A percentile compares a stretch with the other conserved stretches of the same genome.
Conservation (phyloP, 1,140 invertebrate species). For the Cherax destructor region DNA sequence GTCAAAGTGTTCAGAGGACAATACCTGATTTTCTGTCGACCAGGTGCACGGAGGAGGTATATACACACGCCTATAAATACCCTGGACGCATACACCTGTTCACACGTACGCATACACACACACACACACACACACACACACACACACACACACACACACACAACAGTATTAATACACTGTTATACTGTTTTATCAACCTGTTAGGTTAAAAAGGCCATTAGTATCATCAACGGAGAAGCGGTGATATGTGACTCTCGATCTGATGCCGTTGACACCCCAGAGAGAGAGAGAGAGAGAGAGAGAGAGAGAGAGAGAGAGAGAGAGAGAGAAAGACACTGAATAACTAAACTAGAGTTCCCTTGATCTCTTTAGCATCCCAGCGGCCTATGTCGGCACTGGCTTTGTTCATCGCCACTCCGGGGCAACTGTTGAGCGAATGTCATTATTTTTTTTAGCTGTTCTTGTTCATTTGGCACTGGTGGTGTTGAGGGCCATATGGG, state of each 20-base stretch:
- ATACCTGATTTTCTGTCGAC: too few species aligned
- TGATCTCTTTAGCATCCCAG: not conserved
- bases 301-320: too few species aligned
- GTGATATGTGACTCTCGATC: slow-evolving; percentile 15
- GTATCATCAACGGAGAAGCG: not conserved
- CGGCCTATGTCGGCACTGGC: not conserved
- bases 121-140: slow-evolving; percentile 23
- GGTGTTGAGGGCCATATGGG: slow-evolving; percentile 39
- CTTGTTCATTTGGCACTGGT: slow-evolving; percentile 38
- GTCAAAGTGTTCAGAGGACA: too few species aligned
- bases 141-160: slow-evolving; percentile 17
- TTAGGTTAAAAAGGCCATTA: not conserved
- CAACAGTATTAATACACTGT: not conserved
- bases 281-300: not conserved
- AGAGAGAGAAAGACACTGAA: too few species aligned
- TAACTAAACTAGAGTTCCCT: not conserved
- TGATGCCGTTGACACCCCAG: slow-evolving; percentile 11
- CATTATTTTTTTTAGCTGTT: slow-evolving; percentile 33
- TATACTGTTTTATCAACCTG: not conserved
- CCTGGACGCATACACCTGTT: not conserved
- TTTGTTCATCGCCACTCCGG: slow-evolving; percentile 14
- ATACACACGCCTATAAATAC: too few species aligned
- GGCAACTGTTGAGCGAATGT: slow-evolving; percentile 24
- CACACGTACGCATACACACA: not conserved
- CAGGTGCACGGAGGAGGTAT: too few species aligned